These are phyloP conservation scores for Dryadula phaetusa DNA, from an alignment of 2,888 invertebrate species.

Conservation along the genomic window DNA sequence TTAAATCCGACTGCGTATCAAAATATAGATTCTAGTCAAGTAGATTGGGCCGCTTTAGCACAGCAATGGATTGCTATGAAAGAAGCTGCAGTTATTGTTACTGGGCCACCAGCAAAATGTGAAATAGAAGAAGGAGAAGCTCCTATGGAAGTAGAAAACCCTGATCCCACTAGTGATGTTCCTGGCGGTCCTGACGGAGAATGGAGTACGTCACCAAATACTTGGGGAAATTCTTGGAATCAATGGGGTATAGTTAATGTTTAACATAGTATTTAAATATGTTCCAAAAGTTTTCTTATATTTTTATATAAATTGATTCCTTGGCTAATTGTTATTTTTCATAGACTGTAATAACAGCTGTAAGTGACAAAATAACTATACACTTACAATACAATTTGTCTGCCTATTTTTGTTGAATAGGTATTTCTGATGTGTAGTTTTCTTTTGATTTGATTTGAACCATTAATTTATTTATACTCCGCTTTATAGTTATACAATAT, in stretches of 20 bases:
- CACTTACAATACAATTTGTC: neutral
- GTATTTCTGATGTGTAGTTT: neutral
- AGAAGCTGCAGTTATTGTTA: conserved; percentile 86
- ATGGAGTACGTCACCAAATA: conserved; percentile 69
- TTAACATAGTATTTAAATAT: conserved; percentile 12
- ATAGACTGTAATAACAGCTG: neutral
- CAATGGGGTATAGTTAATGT: conserved; percentile 71
- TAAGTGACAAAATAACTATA: neutral
- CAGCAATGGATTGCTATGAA: conserved; percentile 99
- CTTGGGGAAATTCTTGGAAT: conserved; percentile 75
- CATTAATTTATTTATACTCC: neutral
- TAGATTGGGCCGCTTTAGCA: conserved; percentile 98
- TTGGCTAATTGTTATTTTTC: neutral
- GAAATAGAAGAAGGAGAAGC: conserved; percentile 91
- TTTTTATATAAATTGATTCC: neutral
- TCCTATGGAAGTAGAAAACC: conserved; percentile 93
- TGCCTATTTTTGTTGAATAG: neutral
- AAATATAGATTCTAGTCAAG: conserved; percentile 92
- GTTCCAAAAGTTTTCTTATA: neutral
- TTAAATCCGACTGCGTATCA: conserved; percentile 92
- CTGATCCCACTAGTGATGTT: conserved; percentile 81
- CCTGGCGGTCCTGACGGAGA: conserved; percentile 61
- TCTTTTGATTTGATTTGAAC: too few relatives aligned
- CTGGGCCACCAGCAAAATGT: conserved; percentile 83
- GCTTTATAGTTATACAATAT: too few relatives aligned